phyloP scores from a whole-genome alignment of 2,888 invertebrate species.

The Endomychus coccineus region DNA sequence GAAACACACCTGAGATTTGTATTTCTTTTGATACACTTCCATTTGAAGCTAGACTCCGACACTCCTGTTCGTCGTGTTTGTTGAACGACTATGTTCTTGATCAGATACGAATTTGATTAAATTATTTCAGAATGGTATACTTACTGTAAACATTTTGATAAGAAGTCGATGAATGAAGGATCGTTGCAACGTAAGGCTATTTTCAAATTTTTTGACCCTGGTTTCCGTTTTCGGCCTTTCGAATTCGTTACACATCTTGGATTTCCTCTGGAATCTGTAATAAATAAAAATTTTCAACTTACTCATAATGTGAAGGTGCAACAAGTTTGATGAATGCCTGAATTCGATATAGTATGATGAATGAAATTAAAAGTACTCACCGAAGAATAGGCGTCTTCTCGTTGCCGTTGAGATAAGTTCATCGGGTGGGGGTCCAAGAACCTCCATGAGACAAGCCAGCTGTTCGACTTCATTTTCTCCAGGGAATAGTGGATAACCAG shows the following conservation, averaged over 20 bases:
- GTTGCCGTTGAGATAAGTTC: constrained; percentile 80
- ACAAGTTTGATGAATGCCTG: not conserved
- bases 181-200: constrained; percentile 80
- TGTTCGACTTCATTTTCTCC: constrained; percentile 97
- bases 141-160: constrained; percentile 85
- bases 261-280: constrained; percentile 80
- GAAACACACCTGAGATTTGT: too few species aligned
- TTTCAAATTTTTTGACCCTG: constrained; percentile 74
- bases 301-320: not conserved
- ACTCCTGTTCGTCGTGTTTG: too few species aligned
- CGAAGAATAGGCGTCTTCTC: constrained; percentile 78
- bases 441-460: constrained; percentile 94
- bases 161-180: constrained; percentile 82
- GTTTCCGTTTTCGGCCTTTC: constrained; percentile 85
- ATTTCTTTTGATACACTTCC: too few species aligned
- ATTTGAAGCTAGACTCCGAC: too few species aligned
- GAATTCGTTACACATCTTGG: constrained; percentile 89
- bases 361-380: constrained; percentile 42
- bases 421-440: constrained; percentile 83
- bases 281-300: too few species aligned
- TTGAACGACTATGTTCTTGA: too few species aligned
- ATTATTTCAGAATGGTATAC: constrained; percentile 39
- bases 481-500: constrained; percentile 91
- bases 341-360: constrained; percentile 2
- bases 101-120: too few species aligned